phyloP scores from a whole-genome alignment of 2,888 invertebrate genomes.

The Luperina nickerlii region DNA sequence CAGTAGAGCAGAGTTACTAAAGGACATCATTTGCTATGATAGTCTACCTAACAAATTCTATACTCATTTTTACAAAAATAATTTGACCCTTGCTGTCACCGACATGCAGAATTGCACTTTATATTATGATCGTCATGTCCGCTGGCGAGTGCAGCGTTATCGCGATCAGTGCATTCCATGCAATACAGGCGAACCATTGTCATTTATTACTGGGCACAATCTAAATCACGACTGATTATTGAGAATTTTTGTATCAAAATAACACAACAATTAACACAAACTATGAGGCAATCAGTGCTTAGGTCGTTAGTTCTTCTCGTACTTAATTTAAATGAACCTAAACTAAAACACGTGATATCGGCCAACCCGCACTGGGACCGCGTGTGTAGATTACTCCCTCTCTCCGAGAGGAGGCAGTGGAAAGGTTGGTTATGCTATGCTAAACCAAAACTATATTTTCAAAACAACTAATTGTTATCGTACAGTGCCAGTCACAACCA shows the following conservation, averaged over 20 bases:
- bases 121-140: not conserved
- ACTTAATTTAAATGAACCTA: not conserved
- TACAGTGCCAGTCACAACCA: not conserved
- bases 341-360: not conserved
- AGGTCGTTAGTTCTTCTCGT: not conserved
- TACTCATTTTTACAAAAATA: constrained; percentile 5
- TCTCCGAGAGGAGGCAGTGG: not conserved
- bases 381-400: not conserved
- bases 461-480: not conserved
- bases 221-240: constrained; percentile 32
- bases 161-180: constrained; percentile 34
- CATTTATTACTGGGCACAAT: constrained; percentile 25
- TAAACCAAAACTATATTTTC: not conserved
- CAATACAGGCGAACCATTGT: constrained; percentile 20
- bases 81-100: not conserved
- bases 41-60: not conserved
- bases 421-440: not conserved
- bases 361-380: not conserved
- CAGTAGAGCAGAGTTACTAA: not conserved
- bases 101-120: constrained; percentile 9
- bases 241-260: constrained; percentile 20
- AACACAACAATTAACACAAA: not conserved
- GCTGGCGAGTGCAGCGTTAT: constrained; percentile 33
- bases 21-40: not conserved
- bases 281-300: not conserved